These are phyloP conservation scores for Cephus pulcher DNA, from an alignment of 2,888 invertebrate genomes.

Conservation along the genomic window DNA sequence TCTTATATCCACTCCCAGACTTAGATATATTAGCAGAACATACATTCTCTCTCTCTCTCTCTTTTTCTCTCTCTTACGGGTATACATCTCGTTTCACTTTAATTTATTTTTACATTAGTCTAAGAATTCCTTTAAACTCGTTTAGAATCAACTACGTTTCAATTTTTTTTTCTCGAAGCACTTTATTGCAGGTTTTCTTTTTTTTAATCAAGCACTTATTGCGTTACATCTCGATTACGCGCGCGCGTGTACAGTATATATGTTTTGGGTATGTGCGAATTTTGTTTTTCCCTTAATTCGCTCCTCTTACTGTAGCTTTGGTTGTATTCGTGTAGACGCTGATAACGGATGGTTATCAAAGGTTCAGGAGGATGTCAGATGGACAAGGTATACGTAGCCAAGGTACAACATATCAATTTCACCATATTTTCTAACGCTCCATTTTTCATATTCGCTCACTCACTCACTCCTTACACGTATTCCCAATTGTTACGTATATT, in stretches of 20 bases:
- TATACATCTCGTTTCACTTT: background rate
- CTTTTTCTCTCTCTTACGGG: background rate
- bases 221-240: slow-evolving; percentile 36
- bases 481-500: background rate
- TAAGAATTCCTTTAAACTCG: background rate
- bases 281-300: background rate
- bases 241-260: background rate
- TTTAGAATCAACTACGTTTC: slow-evolving; percentile 27
- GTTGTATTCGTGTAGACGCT: background rate
- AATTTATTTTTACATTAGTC: background rate
- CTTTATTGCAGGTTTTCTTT: slow-evolving; percentile 51
- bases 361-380: background rate
- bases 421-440: background rate
- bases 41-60: background rate
- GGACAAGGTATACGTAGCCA: background rate
- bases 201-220: slow-evolving; percentile 54
- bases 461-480: background rate
- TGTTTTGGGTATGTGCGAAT: background rate
- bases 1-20: background rate
- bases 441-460: background rate
- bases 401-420: background rate
- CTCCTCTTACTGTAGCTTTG: background rate
- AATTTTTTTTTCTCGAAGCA: slow-evolving; percentile 45
- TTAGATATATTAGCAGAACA: background rate
- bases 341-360: background rate